These are phyloP conservation scores for Micropterix aruncella DNA, from an alignment of 2,888 invertebrate genomes.

Conservation along the genomic window DNA sequence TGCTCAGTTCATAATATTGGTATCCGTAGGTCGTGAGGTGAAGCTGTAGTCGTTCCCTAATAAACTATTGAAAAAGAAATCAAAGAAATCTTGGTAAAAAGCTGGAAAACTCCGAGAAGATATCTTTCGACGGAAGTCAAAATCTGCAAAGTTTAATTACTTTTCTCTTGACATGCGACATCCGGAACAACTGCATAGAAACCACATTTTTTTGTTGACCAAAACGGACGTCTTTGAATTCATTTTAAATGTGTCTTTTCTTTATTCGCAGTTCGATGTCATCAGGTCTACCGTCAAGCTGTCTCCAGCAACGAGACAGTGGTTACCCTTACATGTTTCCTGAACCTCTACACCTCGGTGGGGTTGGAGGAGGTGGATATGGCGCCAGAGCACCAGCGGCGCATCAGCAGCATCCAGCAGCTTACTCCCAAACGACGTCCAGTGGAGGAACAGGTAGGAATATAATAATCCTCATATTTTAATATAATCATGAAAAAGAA, in stretches of 20 bases:
- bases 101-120: too few species aligned
- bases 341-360: conserved; percentile 65
- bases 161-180: too few species aligned
- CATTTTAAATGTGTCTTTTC: conserved; percentile 3
- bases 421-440: conserved; percentile 49
- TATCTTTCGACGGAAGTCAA: too few species aligned
- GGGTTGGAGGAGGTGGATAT: conserved; percentile 53
- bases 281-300: conserved; percentile 67
- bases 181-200: too few species aligned
- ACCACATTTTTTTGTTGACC: not conserved
- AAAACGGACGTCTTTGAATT: not conserved
- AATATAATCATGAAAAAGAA: too few species aligned
- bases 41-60: too few species aligned
- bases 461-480: conserved; percentile 21
- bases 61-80: too few species aligned
- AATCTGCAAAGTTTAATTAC: too few species aligned
- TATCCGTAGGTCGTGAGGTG: too few species aligned
- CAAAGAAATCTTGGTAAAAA: too few species aligned
- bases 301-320: conserved; percentile 67
- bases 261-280: conserved; percentile 67
- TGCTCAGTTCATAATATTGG: too few species aligned
- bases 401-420: conserved; percentile 52
- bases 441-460: conserved; percentile 49
- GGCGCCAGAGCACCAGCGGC: conserved; percentile 59
- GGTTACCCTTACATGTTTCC: conserved; percentile 88